These are phyloP conservation scores for Hofmannophila pseudospretella DNA, from an alignment of 2,888 invertebrate genomes.

Conservation along the genomic window DNA sequence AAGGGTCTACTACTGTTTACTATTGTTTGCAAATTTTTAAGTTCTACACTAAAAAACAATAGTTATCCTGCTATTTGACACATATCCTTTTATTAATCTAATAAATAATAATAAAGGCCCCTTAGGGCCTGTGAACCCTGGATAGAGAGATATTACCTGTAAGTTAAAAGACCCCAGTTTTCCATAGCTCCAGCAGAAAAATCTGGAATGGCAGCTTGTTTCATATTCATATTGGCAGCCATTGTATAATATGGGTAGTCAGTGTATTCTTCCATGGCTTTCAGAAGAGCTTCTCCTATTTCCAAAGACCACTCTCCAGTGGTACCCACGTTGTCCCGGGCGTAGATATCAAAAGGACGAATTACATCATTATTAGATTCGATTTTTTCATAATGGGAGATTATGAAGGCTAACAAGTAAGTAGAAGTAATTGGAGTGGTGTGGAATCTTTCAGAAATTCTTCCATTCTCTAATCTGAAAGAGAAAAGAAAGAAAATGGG, in stretches of 20 bases:
- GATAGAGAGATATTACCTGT: slow-evolving; percentile 64
- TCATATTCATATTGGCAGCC: slow-evolving; percentile 69
- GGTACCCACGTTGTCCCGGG: slow-evolving; percentile 53
- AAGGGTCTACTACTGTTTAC: too few species aligned
- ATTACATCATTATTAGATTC: slow-evolving; percentile 25
- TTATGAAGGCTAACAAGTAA: slow-evolving; percentile 90
- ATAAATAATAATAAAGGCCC: too few species aligned
- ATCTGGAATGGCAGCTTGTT: slow-evolving; percentile 88
- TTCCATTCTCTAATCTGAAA: slow-evolving; percentile 30
- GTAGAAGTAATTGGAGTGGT: slow-evolving; percentile 85
- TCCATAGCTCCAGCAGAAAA: slow-evolving; percentile 90
- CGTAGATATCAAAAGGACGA: slow-evolving; percentile 59
- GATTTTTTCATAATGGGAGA: slow-evolving; percentile 82
- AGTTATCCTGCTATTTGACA: too few species aligned
- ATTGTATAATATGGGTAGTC: slow-evolving; percentile 69
- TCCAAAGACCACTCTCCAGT: slow-evolving; percentile 65
- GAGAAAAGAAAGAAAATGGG: background rate
- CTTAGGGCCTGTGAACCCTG: too few species aligned
- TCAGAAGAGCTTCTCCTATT: slow-evolving; percentile 62
- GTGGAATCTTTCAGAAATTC: slow-evolving; percentile 61
- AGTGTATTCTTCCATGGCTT: slow-evolving; percentile 78
- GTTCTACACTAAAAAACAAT: too few species aligned
- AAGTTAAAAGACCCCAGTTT: slow-evolving; percentile 90
- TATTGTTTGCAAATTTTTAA: too few species aligned
- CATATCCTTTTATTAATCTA: too few species aligned